Conservation (phyloP, 2,113 vertebrate genomes). For the Myotis davidii region DNA sequence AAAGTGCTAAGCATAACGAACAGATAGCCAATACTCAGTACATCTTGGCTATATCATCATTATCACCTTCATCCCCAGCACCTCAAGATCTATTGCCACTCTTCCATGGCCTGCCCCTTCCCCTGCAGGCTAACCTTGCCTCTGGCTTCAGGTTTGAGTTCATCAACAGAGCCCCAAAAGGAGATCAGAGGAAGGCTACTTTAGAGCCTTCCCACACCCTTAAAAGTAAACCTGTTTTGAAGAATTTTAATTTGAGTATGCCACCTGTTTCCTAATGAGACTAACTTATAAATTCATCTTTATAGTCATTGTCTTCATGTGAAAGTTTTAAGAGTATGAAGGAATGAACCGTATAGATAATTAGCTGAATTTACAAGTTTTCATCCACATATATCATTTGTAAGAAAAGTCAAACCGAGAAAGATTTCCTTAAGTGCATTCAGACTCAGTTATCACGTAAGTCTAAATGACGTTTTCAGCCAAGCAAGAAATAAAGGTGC, state of each 20-base stretch:
- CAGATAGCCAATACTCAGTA: background rate
- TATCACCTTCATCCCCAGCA: background rate
- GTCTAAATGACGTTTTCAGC: conserved; percentile 44
- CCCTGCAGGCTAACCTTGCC: background rate
- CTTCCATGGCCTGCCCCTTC: fast-evolving
- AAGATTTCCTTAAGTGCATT: conserved; percentile 34
- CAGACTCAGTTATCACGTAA: background rate
- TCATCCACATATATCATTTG: conserved; percentile 40
- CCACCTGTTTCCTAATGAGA: background rate
- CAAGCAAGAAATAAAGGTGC: conserved; percentile 48
- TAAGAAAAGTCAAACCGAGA: background rate
- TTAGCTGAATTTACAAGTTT: conserved; percentile 31
- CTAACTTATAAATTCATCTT: conserved; percentile 24
- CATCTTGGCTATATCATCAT: background rate
- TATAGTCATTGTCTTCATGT: background rate
- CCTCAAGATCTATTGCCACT: background rate
- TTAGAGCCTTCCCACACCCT: background rate
- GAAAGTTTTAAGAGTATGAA: background rate
- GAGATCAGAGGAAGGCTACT: background rate
- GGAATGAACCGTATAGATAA: background rate
- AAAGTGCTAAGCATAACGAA: background rate
- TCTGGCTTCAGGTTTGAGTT: background rate
- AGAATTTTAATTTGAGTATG: background rate
- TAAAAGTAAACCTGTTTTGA: background rate
- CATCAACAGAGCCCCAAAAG: background rate